Base-by-base conservation (phyloP, 2,888 invertebrate species). In the Brenthis daphne region DNA sequence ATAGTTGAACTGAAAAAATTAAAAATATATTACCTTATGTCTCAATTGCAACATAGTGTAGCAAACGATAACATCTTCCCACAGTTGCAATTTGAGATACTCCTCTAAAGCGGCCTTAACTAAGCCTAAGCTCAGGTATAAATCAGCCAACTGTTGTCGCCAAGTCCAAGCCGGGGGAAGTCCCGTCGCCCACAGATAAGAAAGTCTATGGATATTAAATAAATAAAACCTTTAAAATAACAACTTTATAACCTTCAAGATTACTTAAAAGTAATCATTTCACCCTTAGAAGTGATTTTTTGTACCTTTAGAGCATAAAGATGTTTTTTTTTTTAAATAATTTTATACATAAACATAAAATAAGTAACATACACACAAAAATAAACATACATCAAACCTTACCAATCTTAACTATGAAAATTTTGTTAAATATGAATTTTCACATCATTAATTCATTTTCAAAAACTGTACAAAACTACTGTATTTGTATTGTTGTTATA, bases 1-100 rank as follows among this genome's bases (percentile, higher is more conserved):
- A 53, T 14, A 16, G 1, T 29, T 29, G 29, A 16, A 16, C 16
- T 53, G 51, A 4, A 6, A 16, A 72, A 14, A 37, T 43, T 29
- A 5, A 2, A 6, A 67, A 5, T 29, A 29, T 29, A 29, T 50
- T 79, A 96, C 96, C 93, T 98, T 98, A 80, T 99, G 98, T 51
- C 96, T 93, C 76, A 98, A 89, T 76, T 98, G 96, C 72, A 99
- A 86, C 72, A 95, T 90, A 54, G 97, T 96, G 83, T 99, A 99
- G 87, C 99, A 99, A 1, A 95, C 94, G 66, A 99, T 97, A 43
- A 98, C 97, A 74, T 98, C 96, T 79, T 99, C 98, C 99, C 99
- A 99, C 33, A 96, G 89, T 76, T 97, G 94, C 33, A 99, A 90
- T 60, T 94, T 90, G 33, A 95, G 88, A 83, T 95, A 98, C 65